Percentiles rank a stretch among this genome's conserved stretches.
These are phyloP conservation scores for Zosterops borbonicus DNA, from an alignment of 2,113 vertebrate genomes.

Conservation along the genomic window DNA sequence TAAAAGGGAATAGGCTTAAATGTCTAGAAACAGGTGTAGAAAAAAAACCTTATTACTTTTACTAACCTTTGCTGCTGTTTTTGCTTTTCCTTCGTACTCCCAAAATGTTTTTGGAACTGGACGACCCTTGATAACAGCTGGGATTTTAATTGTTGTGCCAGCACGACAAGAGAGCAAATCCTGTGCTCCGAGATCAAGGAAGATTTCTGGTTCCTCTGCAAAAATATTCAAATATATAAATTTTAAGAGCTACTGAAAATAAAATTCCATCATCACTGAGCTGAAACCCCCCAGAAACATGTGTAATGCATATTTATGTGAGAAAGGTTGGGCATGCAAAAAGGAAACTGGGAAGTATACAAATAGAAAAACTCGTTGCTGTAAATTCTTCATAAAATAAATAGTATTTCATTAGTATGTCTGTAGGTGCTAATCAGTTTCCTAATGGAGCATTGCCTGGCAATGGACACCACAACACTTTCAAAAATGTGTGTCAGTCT, in stretches of 20 bases:
- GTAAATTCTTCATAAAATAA: not conserved
- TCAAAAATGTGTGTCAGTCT: not conserved
- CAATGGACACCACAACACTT: not conserved
- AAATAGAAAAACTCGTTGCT: not conserved
- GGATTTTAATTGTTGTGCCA: constrained; percentile 86
- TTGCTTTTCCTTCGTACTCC: constrained; percentile 92
- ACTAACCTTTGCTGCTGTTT: constrained; percentile 83
- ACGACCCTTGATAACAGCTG: constrained; percentile 84
- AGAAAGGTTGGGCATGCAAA: not conserved
- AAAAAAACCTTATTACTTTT: not conserved
- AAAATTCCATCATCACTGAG: not conserved
- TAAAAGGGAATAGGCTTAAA: not conserved
- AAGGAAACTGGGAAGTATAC: not conserved
- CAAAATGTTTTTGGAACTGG: constrained; percentile 90
- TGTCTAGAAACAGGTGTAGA: not conserved
- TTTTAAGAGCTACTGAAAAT: not conserved
- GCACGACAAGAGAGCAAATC: constrained; percentile 86
- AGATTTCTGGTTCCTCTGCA: constrained; percentile 87
- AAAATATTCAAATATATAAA: not conserved
- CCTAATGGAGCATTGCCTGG: not conserved
- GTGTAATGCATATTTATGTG: not conserved
- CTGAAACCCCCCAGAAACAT: not conserved
- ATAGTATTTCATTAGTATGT: not conserved
- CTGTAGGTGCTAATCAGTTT: not conserved
- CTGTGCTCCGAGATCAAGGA: constrained; percentile 83